phyloP scores from a whole-genome alignment of 1,140 invertebrate genomes.

The Temnothorax curvispinosus region DNA sequence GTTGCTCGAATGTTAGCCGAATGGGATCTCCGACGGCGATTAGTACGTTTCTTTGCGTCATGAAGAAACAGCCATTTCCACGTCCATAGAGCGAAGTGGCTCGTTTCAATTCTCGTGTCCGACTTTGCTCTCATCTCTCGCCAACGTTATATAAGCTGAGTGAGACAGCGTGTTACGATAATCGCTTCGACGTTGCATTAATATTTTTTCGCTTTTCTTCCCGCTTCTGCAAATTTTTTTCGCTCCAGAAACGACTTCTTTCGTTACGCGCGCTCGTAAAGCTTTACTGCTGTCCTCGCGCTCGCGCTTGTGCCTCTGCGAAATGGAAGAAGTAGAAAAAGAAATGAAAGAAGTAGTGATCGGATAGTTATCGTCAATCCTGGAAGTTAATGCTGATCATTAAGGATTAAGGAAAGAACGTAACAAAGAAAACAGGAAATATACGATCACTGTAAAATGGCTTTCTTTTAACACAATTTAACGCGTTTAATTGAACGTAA shows the following conservation, averaged over 20 bases:
- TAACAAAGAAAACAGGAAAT: neutral
- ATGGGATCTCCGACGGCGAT: conserved; percentile 2
- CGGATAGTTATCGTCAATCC: neutral
- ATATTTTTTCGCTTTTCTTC: conserved; percentile 6
- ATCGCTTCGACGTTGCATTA: conserved; percentile 35
- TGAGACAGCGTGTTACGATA: conserved; percentile 37
- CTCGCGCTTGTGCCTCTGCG: neutral
- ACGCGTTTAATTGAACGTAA: neutral
- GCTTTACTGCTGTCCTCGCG: neutral
- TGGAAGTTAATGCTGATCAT: conserved; percentile 9
- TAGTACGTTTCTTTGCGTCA: conserved; percentile 41
- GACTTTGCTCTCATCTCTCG: neutral
- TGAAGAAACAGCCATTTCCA: conserved; percentile 32
- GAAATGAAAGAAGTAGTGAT: neutral
- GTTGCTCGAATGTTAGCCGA: conserved; percentile 9
- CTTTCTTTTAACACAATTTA: neutral
- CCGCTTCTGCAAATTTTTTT: conserved; percentile 1
- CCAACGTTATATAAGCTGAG: neutral
- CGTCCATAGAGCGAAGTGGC: conserved; percentile 39
- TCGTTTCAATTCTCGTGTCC: conserved; percentile 30
- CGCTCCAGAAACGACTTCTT: neutral
- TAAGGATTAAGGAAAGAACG: neutral
- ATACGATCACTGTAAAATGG: neutral
- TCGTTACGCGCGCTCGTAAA: conserved; percentile 36
- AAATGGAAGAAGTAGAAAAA: neutral